Conservation (phyloP, 2,797 vertebrate species). For the Gephyroberyx darwinii region DNA sequence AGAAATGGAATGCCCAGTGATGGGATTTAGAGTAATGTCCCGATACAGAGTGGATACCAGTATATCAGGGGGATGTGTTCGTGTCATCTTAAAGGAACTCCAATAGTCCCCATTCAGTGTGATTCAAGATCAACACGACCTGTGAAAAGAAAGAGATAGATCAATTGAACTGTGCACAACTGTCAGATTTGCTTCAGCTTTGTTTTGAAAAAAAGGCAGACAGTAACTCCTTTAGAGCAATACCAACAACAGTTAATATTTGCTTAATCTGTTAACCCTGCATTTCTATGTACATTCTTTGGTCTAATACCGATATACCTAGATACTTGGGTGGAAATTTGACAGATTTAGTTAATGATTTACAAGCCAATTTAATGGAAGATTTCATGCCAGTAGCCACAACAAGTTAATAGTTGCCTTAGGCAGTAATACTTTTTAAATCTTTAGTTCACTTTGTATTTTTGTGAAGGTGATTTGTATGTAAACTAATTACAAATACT, state of each 20-base stretch:
- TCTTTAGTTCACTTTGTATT: neutral
- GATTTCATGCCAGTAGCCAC: neutral
- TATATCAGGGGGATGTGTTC: conserved; percentile 96
- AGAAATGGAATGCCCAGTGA: conserved; percentile 74
- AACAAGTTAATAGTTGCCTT: neutral
- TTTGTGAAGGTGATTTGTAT: neutral
- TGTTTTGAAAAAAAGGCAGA: neutral
- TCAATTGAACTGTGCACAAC: conserved; percentile 29
- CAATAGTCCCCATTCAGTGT: conserved; percentile 79
- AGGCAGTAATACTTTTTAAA: conserved; percentile 11
- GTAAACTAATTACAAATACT: neutral
- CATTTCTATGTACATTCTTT: neutral
- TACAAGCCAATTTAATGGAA: conserved; percentile 14
- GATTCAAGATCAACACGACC: conserved; percentile 80
- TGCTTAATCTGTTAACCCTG: neutral
- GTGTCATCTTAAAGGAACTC: conserved; percentile 93
- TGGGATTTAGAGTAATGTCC: conserved; percentile 88
- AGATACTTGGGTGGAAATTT: neutral
- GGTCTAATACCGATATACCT: neutral
- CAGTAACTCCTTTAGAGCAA: neutral
- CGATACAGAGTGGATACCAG: conserved; percentile 93
- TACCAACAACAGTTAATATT: neutral
- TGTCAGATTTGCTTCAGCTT: neutral
- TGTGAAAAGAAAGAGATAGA: conserved; percentile 64
- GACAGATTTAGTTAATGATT: conserved; percentile 30